Percentiles rank a stretch among this genome's conserved stretches.
Evolutionary conservation across 2,113 vertebrate species (phyloP).

Genomic region (Mystacornis crossleyi): DNA sequence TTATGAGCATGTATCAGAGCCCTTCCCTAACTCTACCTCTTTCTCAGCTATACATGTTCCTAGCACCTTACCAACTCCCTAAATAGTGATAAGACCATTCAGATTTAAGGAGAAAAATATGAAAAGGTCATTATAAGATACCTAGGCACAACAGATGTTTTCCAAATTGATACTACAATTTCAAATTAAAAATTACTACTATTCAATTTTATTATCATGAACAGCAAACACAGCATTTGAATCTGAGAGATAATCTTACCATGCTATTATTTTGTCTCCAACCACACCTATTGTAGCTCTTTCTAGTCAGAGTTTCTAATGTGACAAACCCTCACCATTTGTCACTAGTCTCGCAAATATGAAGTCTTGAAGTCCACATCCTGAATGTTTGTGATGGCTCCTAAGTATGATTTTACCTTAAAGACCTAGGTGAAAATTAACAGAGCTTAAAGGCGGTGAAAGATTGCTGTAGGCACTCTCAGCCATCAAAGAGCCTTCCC

Average conservation of each 20-base stretch:
- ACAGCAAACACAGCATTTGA: background rate
- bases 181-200: background rate
- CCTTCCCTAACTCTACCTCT: background rate
- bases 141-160: background rate
- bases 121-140: background rate
- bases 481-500: background rate
- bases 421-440: slow-evolving; percentile 1
- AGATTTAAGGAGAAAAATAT: background rate
- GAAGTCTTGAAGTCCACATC: background rate
- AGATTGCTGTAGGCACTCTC: background rate
- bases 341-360: background rate
- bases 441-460: background rate
- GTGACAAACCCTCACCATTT: background rate
- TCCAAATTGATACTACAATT: background rate
- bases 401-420: background rate
- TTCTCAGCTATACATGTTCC: background rate
- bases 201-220: background rate
- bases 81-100: background rate
- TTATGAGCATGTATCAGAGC: background rate
- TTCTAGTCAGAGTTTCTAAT: background rate
- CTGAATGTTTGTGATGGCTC: background rate
- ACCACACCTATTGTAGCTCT: background rate
- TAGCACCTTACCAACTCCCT: background rate
- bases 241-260: background rate
- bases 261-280: background rate